Conservation (phyloP, 53 echinoderm and acorn worm genomes). For the Astropecten irregularis region DNA sequence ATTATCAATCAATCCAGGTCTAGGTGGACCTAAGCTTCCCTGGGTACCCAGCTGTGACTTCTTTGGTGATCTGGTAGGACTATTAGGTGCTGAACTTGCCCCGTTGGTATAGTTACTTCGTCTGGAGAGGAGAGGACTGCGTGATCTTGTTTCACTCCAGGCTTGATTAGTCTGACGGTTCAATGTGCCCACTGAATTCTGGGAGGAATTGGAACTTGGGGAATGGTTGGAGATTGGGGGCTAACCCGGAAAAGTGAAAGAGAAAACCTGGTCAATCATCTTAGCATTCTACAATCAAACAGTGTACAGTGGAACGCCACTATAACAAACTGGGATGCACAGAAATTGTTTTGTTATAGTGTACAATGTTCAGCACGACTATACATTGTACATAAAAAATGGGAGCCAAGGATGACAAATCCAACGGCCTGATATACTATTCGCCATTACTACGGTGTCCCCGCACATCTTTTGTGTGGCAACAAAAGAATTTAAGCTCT, state of each 20-base stretch:
- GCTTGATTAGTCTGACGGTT: constrained; percentile 57
- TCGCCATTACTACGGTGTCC: too few relatives aligned
- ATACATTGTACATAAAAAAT: too few relatives aligned
- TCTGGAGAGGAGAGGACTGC: constrained; percentile 51
- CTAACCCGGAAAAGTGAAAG: constrained; percentile 49
- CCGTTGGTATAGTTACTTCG: constrained; percentile 37
- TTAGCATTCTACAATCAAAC: too few relatives aligned
- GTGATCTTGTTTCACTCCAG: constrained; percentile 47
- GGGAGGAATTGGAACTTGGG: constrained; percentile 31
- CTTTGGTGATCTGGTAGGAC: constrained; percentile 57
- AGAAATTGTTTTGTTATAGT: too few relatives aligned
- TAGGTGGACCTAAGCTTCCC: constrained; percentile 64
- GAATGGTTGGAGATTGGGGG: constrained; percentile 34
- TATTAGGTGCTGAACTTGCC: constrained; percentile 32
- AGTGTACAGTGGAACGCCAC: too few relatives aligned
- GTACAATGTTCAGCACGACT: too few relatives aligned
- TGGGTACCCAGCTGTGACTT: constrained; percentile 1
- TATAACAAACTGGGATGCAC: too few relatives aligned
- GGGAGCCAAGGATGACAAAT: too few relatives aligned
- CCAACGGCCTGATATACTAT: too few relatives aligned
- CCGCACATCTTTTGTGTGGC: too few relatives aligned
- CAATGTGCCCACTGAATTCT: constrained; percentile 14
- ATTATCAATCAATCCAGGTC: constrained; percentile 91
- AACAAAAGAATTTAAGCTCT: too few relatives aligned
- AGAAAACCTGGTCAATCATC: too few relatives aligned